Percentiles rank a stretch among this genome's conserved stretches.
phyloP scores from a whole-genome alignment of 2,113 vertebrate species.

The Aleadryas rufinucha region DNA sequence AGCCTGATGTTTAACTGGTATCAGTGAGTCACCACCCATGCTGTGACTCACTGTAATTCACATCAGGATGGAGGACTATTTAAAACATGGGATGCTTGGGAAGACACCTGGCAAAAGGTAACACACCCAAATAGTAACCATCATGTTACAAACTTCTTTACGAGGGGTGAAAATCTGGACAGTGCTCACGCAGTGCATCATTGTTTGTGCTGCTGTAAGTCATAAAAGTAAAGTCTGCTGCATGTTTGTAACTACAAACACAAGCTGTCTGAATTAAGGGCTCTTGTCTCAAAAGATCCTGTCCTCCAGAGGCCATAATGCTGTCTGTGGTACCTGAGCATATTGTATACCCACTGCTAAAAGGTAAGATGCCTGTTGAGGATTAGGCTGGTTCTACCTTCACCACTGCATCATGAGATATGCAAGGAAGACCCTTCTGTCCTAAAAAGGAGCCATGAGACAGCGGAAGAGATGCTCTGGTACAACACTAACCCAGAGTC shows the following conservation, averaged over 20 bases:
- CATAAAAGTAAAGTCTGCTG: background rate
- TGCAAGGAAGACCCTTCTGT: background rate
- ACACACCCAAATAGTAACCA: background rate
- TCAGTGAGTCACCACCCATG: background rate
- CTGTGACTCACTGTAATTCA: background rate
- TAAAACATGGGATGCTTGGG: background rate
- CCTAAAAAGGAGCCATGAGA: background rate
- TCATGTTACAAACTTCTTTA: background rate
- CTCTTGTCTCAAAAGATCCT: background rate
- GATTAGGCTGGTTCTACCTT: background rate
- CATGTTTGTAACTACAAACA: background rate
- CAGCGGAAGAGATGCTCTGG: background rate
- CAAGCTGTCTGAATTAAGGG: background rate
- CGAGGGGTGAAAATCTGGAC: background rate
- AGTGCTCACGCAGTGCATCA: fast-evolving
- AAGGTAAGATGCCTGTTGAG: background rate
- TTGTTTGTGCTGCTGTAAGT: background rate
- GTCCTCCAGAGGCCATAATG: background rate
- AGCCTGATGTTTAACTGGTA: conserved; percentile 6
- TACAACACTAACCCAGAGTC: fast-evolving
- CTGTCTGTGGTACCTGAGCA: too few relatives aligned
- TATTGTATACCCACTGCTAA: background rate
- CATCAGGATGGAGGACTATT: background rate
- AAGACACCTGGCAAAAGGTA: background rate
- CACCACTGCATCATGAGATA: background rate